Evolutionary conservation across 2,797 vertebrate genomes (phyloP), one percentile per base, ranked within the genome.

Genomic region (Ciconia nigra): DNA sequence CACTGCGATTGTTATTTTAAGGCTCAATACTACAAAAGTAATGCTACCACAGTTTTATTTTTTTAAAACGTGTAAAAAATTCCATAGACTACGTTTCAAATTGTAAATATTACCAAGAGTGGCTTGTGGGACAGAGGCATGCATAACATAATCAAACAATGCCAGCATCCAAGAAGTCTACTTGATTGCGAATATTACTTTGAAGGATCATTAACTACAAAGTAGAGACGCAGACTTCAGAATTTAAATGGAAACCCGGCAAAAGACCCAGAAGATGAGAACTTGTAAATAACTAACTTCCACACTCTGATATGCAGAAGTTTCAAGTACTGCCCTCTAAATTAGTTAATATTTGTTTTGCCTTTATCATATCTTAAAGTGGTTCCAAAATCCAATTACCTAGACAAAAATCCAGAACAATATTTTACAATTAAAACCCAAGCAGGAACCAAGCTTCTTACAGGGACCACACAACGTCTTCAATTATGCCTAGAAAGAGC

Each of bases 401-500:
- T 87, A 90, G 16, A 95, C 78, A 96, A 90, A 96, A 96, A 94
- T 95, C 44, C 79, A 92, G 93, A 92, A 91, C 82, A 95, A 52
- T 90, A 96, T 95, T 96, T 93, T 87, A 87, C 81, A 96, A 96
- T 87, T 94, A 95, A 93, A 96, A 85, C 79, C 79, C 87, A 96
- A 89, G 76, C 65, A 94, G 67, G 86, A 87, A 92, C 61, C 81
- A 85, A 87, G 80, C 84, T 81, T 92, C 94, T 96, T 91, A 90
- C 61, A 97, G 90, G 87, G 93, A 90, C 92, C 87, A 97, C 92
- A 96, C 94, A 96, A 96, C 80, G 93, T 94, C 93, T 93, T 77
- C 86, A 96, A 83, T 96, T 96, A 96, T 92, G 96, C 90, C 90
- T 94, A 96, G 92, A 97, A 96, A 93, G 92, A 92, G 79, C 87